These are phyloP conservation scores for Tholera decimalis DNA, from an alignment of 2,888 invertebrate genomes.

Conservation along the genomic window DNA sequence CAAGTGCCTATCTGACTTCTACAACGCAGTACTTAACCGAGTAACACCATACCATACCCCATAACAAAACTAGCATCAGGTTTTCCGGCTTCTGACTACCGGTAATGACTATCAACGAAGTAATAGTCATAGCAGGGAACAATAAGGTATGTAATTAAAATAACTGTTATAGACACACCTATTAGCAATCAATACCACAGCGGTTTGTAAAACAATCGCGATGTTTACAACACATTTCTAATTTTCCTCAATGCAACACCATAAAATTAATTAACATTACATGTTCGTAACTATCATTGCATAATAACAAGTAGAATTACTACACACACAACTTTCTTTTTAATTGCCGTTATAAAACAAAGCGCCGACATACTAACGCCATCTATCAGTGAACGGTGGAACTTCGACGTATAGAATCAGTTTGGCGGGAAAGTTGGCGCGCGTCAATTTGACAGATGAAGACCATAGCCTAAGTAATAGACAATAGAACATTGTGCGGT, in stretches of 20 bases:
- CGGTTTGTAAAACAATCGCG: slow-evolving; percentile 1
- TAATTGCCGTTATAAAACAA: slow-evolving; percentile 21
- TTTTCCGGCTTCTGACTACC: too few species aligned
- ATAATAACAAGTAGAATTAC: slow-evolving; percentile 33
- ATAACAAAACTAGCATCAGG: too few species aligned
- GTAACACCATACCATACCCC: too few species aligned
- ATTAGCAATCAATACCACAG: slow-evolving; percentile 19
- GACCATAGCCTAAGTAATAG: slow-evolving; percentile 32
- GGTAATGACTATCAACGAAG: too few species aligned
- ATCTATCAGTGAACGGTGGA: slow-evolving; percentile 40
- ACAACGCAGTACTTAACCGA: too few species aligned
- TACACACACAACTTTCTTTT: slow-evolving; percentile 42
- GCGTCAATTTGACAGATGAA: slow-evolving; percentile 33
- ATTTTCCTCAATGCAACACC: slow-evolving; percentile 24
- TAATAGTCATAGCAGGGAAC: too few species aligned
- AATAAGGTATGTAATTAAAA: too few species aligned
- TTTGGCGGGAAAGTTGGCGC: slow-evolving; percentile 39
- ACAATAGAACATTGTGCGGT: slow-evolving; percentile 51
- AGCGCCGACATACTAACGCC: slow-evolving; percentile 41
- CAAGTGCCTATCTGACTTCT: too few species aligned
- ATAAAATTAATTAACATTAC: slow-evolving; percentile 47
- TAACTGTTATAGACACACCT: not conserved
- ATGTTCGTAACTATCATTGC: slow-evolving; percentile 33
- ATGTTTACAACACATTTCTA: slow-evolving; percentile 11
- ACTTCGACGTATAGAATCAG: slow-evolving; percentile 44